Evolutionary conservation across 2,797 vertebrate genomes (phyloP).

Genomic region (Mormyrus proboscirostris): DNA sequence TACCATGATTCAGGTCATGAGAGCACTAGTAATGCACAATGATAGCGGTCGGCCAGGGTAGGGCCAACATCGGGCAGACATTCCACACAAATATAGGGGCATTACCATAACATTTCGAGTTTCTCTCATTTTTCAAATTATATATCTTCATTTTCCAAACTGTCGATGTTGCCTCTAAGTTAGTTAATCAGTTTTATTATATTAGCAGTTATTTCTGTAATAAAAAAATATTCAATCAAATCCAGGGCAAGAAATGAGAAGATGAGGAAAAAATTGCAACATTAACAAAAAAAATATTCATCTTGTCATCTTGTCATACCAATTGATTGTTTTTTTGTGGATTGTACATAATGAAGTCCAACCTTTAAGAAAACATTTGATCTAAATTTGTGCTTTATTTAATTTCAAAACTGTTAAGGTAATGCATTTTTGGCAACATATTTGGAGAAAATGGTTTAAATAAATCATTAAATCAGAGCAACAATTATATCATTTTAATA

Average conservation of each 20-base stretch:
- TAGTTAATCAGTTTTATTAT: too few relatives aligned
- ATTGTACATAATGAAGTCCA: too few relatives aligned
- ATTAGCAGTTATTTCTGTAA: too few relatives aligned
- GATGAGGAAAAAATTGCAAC: too few relatives aligned
- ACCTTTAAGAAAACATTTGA: too few relatives aligned
- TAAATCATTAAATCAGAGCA: neutral
- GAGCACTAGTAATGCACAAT: neutral
- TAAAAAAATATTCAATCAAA: too few relatives aligned
- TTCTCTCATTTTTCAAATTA: neutral
- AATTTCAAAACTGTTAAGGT: neutral
- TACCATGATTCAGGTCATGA: neutral
- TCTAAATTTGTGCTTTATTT: neutral
- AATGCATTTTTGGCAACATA: neutral
- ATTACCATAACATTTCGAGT: neutral
- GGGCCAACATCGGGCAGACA: neutral
- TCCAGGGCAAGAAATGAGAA: too few relatives aligned
- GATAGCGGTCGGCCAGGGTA: neutral
- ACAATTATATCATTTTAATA: neutral
- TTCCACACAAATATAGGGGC: neutral
- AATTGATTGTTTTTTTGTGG: too few relatives aligned
- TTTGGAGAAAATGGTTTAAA: neutral
- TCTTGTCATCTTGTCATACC: too few relatives aligned
- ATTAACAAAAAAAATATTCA: too few relatives aligned
- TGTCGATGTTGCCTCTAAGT: neutral
- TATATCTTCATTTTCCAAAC: neutral